Percentiles rank a stretch among this genome's conserved stretches.
Evolutionary conservation across 2,888 invertebrate genomes (phyloP).

Genomic region (Meghimatium bilineatum): DNA sequence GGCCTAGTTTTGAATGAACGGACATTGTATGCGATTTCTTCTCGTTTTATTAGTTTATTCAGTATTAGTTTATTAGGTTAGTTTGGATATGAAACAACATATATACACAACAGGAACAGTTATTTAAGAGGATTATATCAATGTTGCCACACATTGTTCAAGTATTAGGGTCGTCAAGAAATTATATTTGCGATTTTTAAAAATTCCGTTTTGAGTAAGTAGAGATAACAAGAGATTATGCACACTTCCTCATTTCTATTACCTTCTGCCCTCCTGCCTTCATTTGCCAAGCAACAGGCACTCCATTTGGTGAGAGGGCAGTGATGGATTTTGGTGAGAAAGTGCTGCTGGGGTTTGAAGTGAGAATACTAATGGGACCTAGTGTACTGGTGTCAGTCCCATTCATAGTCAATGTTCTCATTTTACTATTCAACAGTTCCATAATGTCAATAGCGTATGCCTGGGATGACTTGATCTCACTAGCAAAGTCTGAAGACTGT

Average conservation of each 20-base stretch:
- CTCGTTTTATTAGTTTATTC: too few relatives aligned
- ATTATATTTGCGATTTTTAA: too few relatives aligned
- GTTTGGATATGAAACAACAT: too few relatives aligned
- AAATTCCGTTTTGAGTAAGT: too few relatives aligned
- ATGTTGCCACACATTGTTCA: too few relatives aligned
- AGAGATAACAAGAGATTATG: too few relatives aligned
- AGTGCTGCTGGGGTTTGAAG: background rate
- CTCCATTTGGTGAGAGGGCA: slow-evolving; percentile 13
- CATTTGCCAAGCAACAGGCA: slow-evolving; percentile 46
- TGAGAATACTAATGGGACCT: background rate
- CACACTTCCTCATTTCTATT: background rate
- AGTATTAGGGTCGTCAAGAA: too few relatives aligned
- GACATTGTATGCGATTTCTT: too few relatives aligned
- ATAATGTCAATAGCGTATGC: background rate
- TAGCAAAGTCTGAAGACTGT: background rate
- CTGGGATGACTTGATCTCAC: background rate
- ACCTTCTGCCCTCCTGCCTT: slow-evolving; percentile 37
- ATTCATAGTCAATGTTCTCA: background rate
- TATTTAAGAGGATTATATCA: too few relatives aligned
- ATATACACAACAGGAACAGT: too few relatives aligned
- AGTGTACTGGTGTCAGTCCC: background rate
- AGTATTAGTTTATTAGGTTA: too few relatives aligned
- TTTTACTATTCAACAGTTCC: slow-evolving; percentile 17
- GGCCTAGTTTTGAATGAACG: too few relatives aligned
- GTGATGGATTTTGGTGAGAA: background rate